Conservation (phyloP, 2,888 invertebrate species). For the Drosophila vallismaia region DNA sequence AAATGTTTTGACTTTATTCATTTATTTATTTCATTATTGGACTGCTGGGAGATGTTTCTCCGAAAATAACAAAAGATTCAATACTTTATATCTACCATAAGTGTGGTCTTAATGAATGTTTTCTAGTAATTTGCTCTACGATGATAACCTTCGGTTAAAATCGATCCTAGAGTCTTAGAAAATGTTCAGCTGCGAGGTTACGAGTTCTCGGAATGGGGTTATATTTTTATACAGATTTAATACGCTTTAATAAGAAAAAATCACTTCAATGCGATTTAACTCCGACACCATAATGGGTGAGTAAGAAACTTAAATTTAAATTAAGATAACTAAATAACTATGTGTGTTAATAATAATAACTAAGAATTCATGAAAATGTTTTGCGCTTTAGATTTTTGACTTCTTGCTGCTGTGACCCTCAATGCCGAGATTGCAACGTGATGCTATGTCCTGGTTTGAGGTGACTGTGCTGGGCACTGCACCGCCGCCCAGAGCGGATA, state of each 20-base stretch:
- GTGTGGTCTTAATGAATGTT: too few relatives aligned
- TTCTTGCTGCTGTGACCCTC: conserved; percentile 83
- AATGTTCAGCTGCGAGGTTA: conserved; percentile 24
- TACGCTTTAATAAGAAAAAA: conserved; percentile 44
- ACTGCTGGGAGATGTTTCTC: conserved; percentile 36
- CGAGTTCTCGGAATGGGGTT: conserved; percentile 26
- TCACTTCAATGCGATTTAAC: conserved; percentile 60
- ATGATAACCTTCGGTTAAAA: conserved; percentile 13
- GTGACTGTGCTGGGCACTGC: conserved; percentile 61
- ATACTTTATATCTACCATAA: conserved; percentile 38
- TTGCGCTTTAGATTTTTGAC: conserved; percentile 73
- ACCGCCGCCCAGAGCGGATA: conserved; percentile 58
- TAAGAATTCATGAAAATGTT: background rate
- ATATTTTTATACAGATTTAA: conserved; percentile 20
- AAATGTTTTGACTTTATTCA: too few relatives aligned
- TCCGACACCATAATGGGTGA: conserved; percentile 17
- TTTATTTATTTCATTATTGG: conserved; percentile 11
- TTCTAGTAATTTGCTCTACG: background rate
- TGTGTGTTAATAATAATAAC: too few relatives aligned
- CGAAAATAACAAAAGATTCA: conserved; percentile 62
- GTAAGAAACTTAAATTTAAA: conserved; percentile 36
- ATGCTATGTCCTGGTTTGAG: conserved; percentile 79
- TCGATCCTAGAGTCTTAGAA: background rate
- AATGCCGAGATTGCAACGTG: conserved; percentile 83
- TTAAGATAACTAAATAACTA: conserved; percentile 16